A percentile compares a stretch with the other conserved stretches of the same genome.
Conservation (phyloP, 2,113 vertebrate genomes). For the Chaenogobius annularis region DNA sequence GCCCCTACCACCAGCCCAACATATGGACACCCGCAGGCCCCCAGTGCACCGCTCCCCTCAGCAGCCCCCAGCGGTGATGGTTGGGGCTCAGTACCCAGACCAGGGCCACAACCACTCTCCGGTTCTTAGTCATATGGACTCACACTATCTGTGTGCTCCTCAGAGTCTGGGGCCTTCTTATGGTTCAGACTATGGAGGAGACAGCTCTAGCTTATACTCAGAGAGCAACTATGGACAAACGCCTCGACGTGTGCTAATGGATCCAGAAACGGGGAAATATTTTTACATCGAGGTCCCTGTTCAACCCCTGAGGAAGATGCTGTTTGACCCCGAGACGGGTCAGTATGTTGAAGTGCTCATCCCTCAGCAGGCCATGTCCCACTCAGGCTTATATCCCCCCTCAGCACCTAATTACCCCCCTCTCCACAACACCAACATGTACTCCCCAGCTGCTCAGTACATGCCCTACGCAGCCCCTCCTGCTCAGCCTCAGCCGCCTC, state of each 20-base stretch:
- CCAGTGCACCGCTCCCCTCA: slow-evolving; percentile 71
- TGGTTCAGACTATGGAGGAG: slow-evolving; percentile 74
- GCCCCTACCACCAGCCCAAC: slow-evolving; percentile 52
- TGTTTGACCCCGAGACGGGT: slow-evolving; percentile 92
- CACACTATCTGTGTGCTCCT: slow-evolving; percentile 74
- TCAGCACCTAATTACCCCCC: slow-evolving; percentile 79
- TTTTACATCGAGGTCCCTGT: slow-evolving; percentile 89
- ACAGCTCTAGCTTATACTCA: slow-evolving; percentile 73
- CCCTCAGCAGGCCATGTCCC: slow-evolving; percentile 80
- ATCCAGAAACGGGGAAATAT: slow-evolving; percentile 91
- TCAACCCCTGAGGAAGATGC: slow-evolving; percentile 86
- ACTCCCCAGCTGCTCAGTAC: slow-evolving; percentile 77
- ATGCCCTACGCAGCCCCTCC: slow-evolving; percentile 77
- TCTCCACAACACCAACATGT: slow-evolving; percentile 77
- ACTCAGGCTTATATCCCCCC: slow-evolving; percentile 81
- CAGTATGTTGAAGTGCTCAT: slow-evolving; percentile 94
- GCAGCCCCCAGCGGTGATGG: slow-evolving; percentile 56
- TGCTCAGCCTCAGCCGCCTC: slow-evolving; percentile 67
- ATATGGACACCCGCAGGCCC: slow-evolving; percentile 61
- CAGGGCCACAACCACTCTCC: slow-evolving; percentile 69
- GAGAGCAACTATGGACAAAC: slow-evolving; percentile 64
- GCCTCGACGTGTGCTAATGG: slow-evolving; percentile 85
- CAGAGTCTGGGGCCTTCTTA: slow-evolving; percentile 69
- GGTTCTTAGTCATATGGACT: slow-evolving; percentile 67
- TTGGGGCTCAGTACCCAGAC: slow-evolving; percentile 64